Evolutionary conservation across 2,113 vertebrate species (phyloP).

Genomic region (Rhipidura dahli): DNA sequence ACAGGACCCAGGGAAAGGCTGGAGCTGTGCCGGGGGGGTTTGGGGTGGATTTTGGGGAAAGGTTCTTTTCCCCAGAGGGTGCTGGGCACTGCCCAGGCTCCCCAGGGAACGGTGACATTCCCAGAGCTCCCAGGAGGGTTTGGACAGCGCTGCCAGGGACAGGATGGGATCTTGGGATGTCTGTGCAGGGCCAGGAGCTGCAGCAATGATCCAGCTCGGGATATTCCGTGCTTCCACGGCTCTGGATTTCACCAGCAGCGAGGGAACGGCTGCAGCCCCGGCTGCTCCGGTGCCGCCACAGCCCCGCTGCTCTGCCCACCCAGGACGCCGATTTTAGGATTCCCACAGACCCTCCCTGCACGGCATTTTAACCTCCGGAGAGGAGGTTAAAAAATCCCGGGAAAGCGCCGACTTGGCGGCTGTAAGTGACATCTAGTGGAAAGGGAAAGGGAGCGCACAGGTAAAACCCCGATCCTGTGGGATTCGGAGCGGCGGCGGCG

Average conservation of each 20-base stretch:
- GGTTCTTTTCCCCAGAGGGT: neutral
- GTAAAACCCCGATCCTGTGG: neutral
- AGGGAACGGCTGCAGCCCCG: neutral
- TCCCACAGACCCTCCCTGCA: neutral
- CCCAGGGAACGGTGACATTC: neutral
- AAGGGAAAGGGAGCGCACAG: neutral
- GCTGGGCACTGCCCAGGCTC: neutral
- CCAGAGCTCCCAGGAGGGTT: neutral
- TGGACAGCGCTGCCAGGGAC: neutral
- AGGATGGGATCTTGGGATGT: neutral
- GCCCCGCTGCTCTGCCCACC: neutral
- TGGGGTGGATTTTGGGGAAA: neutral
- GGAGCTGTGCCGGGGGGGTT: neutral
- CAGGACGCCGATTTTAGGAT: neutral
- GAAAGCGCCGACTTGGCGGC: neutral
- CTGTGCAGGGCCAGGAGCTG: neutral
- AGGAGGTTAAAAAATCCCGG: neutral
- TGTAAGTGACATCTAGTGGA: slow-evolving; percentile 67
- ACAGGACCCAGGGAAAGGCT: neutral
- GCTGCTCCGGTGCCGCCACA: neutral
- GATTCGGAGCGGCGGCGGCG: no score
- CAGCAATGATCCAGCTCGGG: neutral
- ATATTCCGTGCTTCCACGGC: neutral
- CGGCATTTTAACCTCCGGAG: neutral
- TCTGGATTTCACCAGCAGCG: neutral